Base-by-base conservation (phyloP, 37 sponge, comb jelly and placozoan genomes). In the Mnemiopsis leidyi region DNA sequence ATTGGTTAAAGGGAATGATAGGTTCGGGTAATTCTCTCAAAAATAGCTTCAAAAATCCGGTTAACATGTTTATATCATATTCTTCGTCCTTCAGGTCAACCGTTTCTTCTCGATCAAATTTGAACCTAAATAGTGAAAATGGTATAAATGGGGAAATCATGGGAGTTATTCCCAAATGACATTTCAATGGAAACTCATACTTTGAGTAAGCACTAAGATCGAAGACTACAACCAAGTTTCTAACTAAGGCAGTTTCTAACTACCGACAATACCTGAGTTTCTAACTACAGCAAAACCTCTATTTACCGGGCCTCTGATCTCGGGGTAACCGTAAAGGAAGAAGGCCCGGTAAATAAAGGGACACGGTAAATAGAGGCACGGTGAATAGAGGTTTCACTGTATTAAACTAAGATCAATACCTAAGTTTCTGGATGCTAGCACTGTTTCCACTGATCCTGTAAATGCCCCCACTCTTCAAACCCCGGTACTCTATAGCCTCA, bases 371-470 rank as follows among this genome's bases (percentile, higher is more conserved):
- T n/a, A n/a, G n/a, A n/a, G n/a, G n/a, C n/a, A n/a, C n/a, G n/a
- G n/a, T n/a, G n/a, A n/a, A n/a, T n/a, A n/a, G n/a, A n/a, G n/a
- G n/a, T n/a, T n/a, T n/a, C n/a, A 48, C 13, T 18, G 13, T 48
- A 71, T 23, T 71, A 71, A 71, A 28, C 20, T n/a, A 71, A 23
- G 73, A 71, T 28, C 20, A 71, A 71, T 5, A 85, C 90, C 90
- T 85, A 28, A 85, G 90, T n/a, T 40, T 38, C 61, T 85, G 90
- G 1, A 85, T 85, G 48, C 90, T 85, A 61, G 90, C 90, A 37
- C 36, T 85, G 90, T 85, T 85, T 61, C 90, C 90, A 39, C 61
- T 85, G 24, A 85, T 85, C 61, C 90, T 85, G 61, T 85, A 85
- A 13, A 85, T 85, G 1, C 90, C 90, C 21, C 90, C 36, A 40